phyloP scores from a whole-genome alignment of 2,113 vertebrate species.

The Pomatorhinus ruficollis region DNA sequence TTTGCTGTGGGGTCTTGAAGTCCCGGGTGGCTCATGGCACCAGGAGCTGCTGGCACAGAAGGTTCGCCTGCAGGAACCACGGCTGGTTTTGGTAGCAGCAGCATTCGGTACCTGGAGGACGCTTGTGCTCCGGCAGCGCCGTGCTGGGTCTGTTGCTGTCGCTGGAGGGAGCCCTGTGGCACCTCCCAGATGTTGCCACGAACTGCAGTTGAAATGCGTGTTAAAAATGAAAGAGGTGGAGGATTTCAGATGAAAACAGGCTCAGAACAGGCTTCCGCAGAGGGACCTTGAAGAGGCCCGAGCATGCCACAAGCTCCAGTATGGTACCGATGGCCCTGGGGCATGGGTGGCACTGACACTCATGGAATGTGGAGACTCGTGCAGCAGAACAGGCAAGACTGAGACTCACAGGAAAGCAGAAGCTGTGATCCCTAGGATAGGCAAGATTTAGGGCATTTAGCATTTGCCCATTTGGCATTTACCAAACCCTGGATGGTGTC shows the following conservation, averaged over 20 bases:
- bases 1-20: not conserved
- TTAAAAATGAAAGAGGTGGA: not conserved
- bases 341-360: rapidly evolving
- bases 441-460: not conserved
- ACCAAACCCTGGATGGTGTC: not conserved
- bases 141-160: not conserved
- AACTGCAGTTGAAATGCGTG: rapidly evolving
- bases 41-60: not conserved
- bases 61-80: rapidly evolving
- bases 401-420: not conserved
- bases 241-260: not conserved
- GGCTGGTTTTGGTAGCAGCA: rapidly evolving
- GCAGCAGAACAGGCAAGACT: rapidly evolving
- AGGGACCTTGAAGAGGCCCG: not conserved
- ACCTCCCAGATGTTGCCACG: rapidly evolving
- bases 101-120: rapidly evolving
- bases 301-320: rapidly evolving
- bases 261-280: not conserved
- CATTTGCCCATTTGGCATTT: not conserved
- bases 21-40: rapidly evolving
- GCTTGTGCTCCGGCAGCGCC: rapidly evolving
- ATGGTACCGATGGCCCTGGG: rapidly evolving
- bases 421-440: not conserved
- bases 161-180: conserved; percentile 13
- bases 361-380: rapidly evolving